A percentile compares a stretch with the other conserved stretches of the same genome.
Evolutionary conservation across 2,888 invertebrate species (phyloP).

Genomic region (Griposia aprilina): DNA sequence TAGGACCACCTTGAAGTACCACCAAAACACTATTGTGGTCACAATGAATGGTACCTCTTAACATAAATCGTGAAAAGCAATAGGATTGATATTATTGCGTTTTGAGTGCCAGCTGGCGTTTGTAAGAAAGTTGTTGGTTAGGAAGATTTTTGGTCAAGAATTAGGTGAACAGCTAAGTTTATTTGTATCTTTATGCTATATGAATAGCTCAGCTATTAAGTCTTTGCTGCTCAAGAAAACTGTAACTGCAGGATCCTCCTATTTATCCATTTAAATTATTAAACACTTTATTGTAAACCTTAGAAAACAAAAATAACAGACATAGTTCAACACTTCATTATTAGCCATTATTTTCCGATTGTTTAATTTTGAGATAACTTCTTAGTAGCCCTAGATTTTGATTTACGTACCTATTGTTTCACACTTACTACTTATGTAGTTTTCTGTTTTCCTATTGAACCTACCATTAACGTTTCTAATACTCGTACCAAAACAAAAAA

Average conservation of each 20-base stretch:
- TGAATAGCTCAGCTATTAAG: neutral
- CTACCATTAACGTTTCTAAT: no score
- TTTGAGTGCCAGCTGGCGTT: conserved; percentile 59
- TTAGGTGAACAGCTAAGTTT: neutral
- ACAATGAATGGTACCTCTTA: conserved; percentile 61
- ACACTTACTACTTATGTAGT: neutral
- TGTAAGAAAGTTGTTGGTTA: conserved; percentile 15
- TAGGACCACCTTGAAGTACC: conserved; percentile 80
- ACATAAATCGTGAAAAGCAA: conserved; percentile 67
- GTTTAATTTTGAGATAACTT: no score
- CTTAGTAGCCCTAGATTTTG: no score
- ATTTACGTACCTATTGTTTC: no score
- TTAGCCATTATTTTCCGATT: no score
- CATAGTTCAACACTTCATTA: no score
- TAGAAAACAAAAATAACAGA: no score
- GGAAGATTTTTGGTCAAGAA: neutral
- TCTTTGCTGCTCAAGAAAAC: neutral
- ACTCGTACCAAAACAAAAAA: neutral
- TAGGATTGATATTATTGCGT: conserved; percentile 55
- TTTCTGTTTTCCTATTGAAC: neutral
- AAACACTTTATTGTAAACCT: no score
- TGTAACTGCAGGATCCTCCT: neutral
- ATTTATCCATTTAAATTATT: no score
- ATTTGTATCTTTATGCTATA: neutral
- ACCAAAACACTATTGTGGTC: conserved; percentile 79